Evolutionary conservation across 2,797 vertebrate genomes (phyloP), one percentile per base, ranked within the genome.

Genomic region (Pseudotriccus pelzelni): DNA sequence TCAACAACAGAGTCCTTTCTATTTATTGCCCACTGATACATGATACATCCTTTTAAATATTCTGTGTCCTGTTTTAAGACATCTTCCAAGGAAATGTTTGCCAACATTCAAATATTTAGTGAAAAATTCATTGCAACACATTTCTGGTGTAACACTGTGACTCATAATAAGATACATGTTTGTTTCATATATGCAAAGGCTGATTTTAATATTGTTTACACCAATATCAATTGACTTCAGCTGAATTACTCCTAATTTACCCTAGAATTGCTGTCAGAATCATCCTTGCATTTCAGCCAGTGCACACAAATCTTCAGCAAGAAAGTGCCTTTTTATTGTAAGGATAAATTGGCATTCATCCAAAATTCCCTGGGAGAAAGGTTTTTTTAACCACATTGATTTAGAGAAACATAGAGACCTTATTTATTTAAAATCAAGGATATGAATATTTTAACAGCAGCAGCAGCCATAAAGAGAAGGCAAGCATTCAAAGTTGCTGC

Each of bases 211-310:
- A n/a, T 72, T 25, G 7, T 70, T 85, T 91, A 44, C 43, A 76
- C 15, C 13, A 67, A 19, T 49, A 44, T 2, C 20, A 62, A 16
- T 28, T 69, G 25, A 34, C 25, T 74, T 82, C 32, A 89, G 39
- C 24, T 79, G 39, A 80, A 82, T 87, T 87, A 74, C 23, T 87
- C 14, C 24, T 39, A 47, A 75, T 87, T 90, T 75, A 36, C 30
- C 23, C 7, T 43, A 82, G 12, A 69, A 89, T 6, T 15, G 9
- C 18, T 77, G 39, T 58, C 64, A 85, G 56, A 88, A 82, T 94
- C 68, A 93, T 94, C 77, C 89, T 96, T 79, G 50, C 92, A 94
- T 97, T 96, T 97, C 96, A 97, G 41, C 53, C 76, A 96, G 76
- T 84, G 70, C 70, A 95, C 88, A 85, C 39, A 94, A 87, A 90